Conservation (phyloP, 2,888 invertebrate species). For the Clanis bilineata region DNA sequence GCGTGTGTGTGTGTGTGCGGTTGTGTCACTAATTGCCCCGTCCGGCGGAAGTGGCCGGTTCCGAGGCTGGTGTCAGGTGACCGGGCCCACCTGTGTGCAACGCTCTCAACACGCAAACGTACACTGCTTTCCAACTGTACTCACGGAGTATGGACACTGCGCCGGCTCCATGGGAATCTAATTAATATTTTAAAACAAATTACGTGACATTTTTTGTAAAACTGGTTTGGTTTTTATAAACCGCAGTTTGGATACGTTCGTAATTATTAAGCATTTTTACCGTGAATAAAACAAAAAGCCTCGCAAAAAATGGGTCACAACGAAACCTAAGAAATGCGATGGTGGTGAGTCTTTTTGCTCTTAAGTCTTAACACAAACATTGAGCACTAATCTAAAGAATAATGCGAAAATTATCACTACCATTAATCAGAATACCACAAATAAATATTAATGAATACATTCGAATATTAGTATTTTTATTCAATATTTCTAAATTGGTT, state of each 20-base stretch:
- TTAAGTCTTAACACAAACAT: background rate
- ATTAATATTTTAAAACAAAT: background rate
- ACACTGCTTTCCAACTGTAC: constrained; percentile 17
- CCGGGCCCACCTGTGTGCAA: constrained; percentile 66
- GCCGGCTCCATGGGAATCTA: constrained; percentile 4
- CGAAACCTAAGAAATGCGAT: background rate
- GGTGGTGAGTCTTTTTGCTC: background rate
- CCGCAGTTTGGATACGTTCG: background rate
- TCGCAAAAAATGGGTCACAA: background rate
- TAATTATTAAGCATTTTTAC: background rate
- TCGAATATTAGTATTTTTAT: too few relatives aligned
- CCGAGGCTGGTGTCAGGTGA: constrained; percentile 77
- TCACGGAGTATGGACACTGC: background rate
- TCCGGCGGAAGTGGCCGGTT: constrained; percentile 81
- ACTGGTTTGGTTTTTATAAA: background rate
- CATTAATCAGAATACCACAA: too few relatives aligned
- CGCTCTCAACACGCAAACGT: constrained; percentile 34
- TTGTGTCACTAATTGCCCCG: constrained; percentile 77
- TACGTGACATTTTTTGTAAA: background rate
- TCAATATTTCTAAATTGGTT: too few relatives aligned
- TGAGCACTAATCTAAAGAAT: too few relatives aligned
- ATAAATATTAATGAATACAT: too few relatives aligned
- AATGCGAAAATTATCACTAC: too few relatives aligned
- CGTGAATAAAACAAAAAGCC: background rate
- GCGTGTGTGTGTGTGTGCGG: constrained; percentile 45